Base-by-base conservation (phyloP, 1,140 invertebrate species). In the Hyposmocoma kahamanoa region DNA sequence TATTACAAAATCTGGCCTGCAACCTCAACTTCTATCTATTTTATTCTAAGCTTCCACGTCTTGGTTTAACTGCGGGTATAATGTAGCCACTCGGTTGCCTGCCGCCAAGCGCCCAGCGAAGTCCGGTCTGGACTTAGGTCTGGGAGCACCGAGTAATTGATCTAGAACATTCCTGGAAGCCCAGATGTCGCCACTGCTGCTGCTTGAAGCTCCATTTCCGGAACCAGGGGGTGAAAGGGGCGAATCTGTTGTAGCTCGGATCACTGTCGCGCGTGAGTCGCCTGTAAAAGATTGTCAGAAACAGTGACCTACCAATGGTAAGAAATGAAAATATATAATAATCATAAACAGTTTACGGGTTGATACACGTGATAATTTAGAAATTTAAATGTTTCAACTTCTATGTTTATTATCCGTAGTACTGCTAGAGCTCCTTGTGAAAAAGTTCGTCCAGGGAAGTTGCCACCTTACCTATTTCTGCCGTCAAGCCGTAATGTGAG, bases 191-290 rank as follows among this genome's bases (percentile, higher is more conserved):
- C 71, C 41, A 50, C 67, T 8, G 47, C 83, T 44, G 59, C 54
- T 47, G 63, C 55, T 56, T 5, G 32, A 34, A 52, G 79, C 55
- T 50, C 74, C 70, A 72, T 73, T 66, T 61, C 85, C 61, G 2
- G 93, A 52, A 72, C 74, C 75, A 0, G 70, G 86, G 4, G 93
- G 92, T 0, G 94, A 94, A 81, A 95, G 91, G 0, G 94, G 94
- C 0, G 94, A 94, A 68, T 96, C 94, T 0, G 94, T 93, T 1
- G 92, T 93, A 1, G 93, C 92, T 42, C 92, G 84, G 44, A 95
- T 94, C 0, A 94, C 92, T 34, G 89, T 91, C 0, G 89, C 91
- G 32, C 92, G 81, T 41, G 24, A 26, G 5, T 65, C 89, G 67
- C 43, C 86, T 86, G 50, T 0, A 15, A 11, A 26, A 26, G 5